phyloP scores from a whole-genome alignment of 2,888 invertebrate species.

The Acanthosoma haemorrhoidale region DNA sequence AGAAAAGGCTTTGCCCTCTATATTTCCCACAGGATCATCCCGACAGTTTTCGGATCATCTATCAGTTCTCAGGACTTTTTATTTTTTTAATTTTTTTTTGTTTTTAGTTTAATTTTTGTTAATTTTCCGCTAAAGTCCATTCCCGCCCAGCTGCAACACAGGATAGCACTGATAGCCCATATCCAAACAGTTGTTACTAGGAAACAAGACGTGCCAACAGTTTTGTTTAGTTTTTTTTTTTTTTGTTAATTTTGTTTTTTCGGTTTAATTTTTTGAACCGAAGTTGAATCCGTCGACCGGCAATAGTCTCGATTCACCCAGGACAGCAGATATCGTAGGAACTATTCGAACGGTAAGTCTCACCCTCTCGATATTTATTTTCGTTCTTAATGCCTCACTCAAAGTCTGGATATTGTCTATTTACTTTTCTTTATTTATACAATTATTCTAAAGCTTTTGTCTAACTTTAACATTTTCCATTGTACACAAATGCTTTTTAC shows the following conservation, averaged over 20 bases:
- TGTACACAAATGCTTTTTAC: no score
- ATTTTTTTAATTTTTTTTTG: slow-evolving; percentile 12
- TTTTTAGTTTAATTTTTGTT: neutral
- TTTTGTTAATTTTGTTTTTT: neutral
- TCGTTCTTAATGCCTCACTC: slow-evolving; percentile 6
- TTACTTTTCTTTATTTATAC: no score
- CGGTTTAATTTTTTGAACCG: slow-evolving; percentile 16
- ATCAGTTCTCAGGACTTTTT: neutral
- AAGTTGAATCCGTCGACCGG: neutral
- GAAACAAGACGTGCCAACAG: neutral
- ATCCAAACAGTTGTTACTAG: neutral
- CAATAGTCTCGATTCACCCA: slow-evolving; percentile 27
- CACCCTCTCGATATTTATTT: neutral
- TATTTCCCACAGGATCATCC: slow-evolving; percentile 18
- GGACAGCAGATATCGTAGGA: neutral
- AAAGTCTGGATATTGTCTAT: slow-evolving; percentile 5
- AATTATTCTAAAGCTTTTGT: no score
- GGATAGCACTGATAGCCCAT: slow-evolving; percentile 7
- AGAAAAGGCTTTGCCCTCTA: slow-evolving; percentile 5
- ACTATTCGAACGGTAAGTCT: slow-evolving; percentile 19
- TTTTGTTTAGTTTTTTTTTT: slow-evolving; percentile 1
- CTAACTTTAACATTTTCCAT: no score
- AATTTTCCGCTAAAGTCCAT: neutral
- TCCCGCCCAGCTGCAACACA: neutral
- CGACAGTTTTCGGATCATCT: slow-evolving; percentile 26